Evolutionary conservation across 2,797 vertebrate genomes (phyloP), one percentile per base, ranked within the genome.

Genomic region (Acrossocheilus fasciatus): DNA sequence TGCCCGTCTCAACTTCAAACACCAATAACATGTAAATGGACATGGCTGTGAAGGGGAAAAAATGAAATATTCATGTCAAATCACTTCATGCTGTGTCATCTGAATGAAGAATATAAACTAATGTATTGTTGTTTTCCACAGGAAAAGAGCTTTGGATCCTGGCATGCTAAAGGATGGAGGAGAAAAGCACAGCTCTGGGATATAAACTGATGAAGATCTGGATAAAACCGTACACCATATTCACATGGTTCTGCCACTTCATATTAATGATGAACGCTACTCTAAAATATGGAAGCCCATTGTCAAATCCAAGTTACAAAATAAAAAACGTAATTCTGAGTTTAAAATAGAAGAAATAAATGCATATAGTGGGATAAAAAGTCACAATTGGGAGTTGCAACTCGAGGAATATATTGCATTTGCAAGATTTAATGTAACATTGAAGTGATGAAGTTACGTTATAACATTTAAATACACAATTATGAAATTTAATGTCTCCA

Each of bases 11-110:
- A 0, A 92, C 91, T 86, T 97, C 95, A 23, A 98, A 97, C 75
- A 96, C 94, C 90, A 99, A 93, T 87, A 98, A 93, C 95, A 96
- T 94, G 43, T 96, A 97, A 85, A 99, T 95, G 83, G 96, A 96
- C 81, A 99, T 95, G 0, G 97, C 98, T 99, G 95, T 57, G 23
- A 85, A 52, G 39, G 30, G 30, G 39, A 9, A 20, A 43, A 43
- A 82, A 20, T 26, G 12, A 26, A 47, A 75, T 9, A 43, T 47
- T 43, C 12, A 47, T 52, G 45, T 68, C 50, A 47, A 52, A 43
- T 47, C 78, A 34, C 15, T 70, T 23, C 15, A 50, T 0, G 15
- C 10, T 83, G 20, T 86, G 9, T 36, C 52, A 78, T 80, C 10
- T 30, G 8, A n/a, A 54, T 39, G 47, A 84, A 88, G 36, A 87